phyloP scores from a whole-genome alignment of 2,113 vertebrate species.

The Calidris pygmaea region DNA sequence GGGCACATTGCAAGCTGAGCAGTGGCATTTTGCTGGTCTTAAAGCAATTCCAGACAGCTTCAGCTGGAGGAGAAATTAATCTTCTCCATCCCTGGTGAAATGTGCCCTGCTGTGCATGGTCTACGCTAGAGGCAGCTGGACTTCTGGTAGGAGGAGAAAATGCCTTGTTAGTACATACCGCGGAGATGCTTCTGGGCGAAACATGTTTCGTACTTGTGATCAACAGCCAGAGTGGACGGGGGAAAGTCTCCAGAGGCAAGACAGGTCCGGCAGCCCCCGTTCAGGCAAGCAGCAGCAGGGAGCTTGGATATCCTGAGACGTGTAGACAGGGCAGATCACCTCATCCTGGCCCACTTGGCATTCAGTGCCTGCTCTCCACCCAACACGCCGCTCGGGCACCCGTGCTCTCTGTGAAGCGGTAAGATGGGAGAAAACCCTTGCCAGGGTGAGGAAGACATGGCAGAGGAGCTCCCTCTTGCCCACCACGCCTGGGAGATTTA shows the following conservation, averaged over 20 bases:
- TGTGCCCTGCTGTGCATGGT: background rate
- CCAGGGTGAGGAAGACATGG: accelerated
- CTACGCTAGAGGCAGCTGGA: background rate
- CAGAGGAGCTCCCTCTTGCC: background rate
- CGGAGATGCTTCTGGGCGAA: background rate
- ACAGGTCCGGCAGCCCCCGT: background rate
- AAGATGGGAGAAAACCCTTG: background rate
- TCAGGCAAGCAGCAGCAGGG: background rate
- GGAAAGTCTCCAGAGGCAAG: background rate
- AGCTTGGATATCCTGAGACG: accelerated
- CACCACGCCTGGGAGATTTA: accelerated
- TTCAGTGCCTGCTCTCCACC: background rate
- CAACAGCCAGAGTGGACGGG: background rate
- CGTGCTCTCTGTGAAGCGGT: background rate
- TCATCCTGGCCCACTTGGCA: background rate
- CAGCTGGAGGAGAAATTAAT: background rate
- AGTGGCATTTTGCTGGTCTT: background rate
- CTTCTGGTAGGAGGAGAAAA: background rate
- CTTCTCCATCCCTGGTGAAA: background rate
- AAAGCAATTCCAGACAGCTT: background rate
- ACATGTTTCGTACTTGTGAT: background rate
- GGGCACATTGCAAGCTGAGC: background rate
- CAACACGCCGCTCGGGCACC: background rate
- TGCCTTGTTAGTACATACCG: background rate
- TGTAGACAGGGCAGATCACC: background rate